These are phyloP conservation scores for Drosophila watanabei DNA, from an alignment of 1,140 invertebrate genomes.

Conservation along the genomic window DNA sequence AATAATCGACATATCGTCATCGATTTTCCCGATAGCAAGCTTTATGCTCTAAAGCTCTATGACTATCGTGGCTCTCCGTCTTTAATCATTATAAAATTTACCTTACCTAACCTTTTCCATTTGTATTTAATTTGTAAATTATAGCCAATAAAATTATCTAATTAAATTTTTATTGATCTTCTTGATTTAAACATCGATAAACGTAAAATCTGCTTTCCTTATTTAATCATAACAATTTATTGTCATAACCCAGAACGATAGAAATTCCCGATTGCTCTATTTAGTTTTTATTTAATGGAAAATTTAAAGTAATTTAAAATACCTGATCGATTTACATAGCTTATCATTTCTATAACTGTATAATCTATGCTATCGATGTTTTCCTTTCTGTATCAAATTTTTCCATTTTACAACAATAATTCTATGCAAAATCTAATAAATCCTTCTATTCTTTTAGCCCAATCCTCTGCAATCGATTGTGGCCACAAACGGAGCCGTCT, in stretches of 20 bases:
- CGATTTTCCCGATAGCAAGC: background rate
- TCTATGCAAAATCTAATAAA: background rate
- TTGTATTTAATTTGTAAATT: background rate
- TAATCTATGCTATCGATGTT: no score
- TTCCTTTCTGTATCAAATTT: background rate
- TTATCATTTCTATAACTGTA: background rate
- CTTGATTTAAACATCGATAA: background rate
- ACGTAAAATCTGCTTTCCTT: no score
- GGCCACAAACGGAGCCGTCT: slow-evolving; percentile 85
- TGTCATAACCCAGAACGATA: no score
- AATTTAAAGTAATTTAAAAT: background rate
- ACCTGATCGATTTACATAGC: background rate
- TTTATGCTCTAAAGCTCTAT: no score
- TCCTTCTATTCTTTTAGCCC: slow-evolving; percentile 17
- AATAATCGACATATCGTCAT: no score
- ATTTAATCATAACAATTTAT: no score
- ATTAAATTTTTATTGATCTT: background rate
- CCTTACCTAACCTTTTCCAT: background rate
- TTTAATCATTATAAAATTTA: background rate
- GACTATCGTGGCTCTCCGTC: background rate
- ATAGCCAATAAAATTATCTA: no score
- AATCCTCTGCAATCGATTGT: slow-evolving; percentile 81
- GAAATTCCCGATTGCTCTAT: no score
- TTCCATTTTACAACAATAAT: background rate
- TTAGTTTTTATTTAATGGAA: background rate